Conservation (phyloP, 1,140 invertebrate genomes). For the Sycobia sp. region DNA sequence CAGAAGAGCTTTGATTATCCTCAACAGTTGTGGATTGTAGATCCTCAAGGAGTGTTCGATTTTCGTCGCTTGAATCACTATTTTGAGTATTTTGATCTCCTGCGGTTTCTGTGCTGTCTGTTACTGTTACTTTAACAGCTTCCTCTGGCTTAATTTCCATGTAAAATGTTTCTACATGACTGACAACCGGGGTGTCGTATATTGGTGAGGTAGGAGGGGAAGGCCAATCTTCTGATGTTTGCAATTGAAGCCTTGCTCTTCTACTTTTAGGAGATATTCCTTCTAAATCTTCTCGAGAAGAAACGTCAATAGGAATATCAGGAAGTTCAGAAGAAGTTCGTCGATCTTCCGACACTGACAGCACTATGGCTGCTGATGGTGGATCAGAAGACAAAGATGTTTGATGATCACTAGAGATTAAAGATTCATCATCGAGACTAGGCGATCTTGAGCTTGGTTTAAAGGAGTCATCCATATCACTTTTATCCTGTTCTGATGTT, state of each 20-base stretch:
- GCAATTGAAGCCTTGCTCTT: conserved; percentile 55
- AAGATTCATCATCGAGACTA: conserved; percentile 81
- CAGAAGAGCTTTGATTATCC: conserved; percentile 58
- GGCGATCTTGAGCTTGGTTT: conserved; percentile 80
- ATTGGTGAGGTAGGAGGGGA: conserved; percentile 76
- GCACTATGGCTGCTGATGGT: conserved; percentile 60
- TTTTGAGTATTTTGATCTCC: conserved; percentile 44
- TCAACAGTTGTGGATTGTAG: conserved; percentile 55
- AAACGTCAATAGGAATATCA: conserved; percentile 76
- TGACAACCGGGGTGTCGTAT: conserved; percentile 69
- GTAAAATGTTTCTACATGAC: conserved; percentile 84
- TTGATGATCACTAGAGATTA: conserved; percentile 81
- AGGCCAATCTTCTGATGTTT: conserved; percentile 77
- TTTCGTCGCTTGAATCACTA: conserved; percentile 64
- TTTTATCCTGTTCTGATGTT: conserved; percentile 79
- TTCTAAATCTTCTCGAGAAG: conserved; percentile 54
- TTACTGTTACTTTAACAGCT: conserved; percentile 71
- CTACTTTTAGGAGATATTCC: conserved; percentile 58
- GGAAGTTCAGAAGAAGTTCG: conserved; percentile 81
- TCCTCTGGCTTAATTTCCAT: conserved; percentile 76
- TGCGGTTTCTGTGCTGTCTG: conserved; percentile 60
- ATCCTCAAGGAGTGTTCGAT: conserved; percentile 59
- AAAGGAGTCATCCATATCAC: conserved; percentile 82
- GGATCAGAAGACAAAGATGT: conserved; percentile 84
- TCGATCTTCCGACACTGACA: conserved; percentile 73